Conservation (phyloP, 1,140 invertebrate genomes). For the Stegodyphus mimosarum region DNA sequence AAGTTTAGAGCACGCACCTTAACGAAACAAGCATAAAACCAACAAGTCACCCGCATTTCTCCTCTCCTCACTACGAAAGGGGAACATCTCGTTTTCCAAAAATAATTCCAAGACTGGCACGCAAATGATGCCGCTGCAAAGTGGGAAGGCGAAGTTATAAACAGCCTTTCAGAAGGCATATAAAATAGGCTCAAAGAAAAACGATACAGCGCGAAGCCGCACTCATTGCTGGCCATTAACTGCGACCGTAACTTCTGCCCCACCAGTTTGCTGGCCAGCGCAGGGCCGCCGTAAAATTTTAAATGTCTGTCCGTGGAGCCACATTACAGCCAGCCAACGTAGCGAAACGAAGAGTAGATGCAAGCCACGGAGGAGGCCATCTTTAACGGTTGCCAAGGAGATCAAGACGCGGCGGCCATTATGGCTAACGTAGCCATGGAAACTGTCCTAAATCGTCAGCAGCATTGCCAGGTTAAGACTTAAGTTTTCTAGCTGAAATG, state of each 20-base stretch:
- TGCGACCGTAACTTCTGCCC: neutral
- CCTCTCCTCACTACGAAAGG: too few relatives aligned
- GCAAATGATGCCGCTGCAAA: neutral
- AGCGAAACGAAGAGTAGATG: neutral
- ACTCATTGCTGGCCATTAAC: neutral
- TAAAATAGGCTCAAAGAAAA: neutral
- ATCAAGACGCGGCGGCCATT: neutral
- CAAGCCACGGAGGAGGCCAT: neutral
- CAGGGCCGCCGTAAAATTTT: neutral
- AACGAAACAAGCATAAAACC: too few relatives aligned
- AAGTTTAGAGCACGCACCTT: too few relatives aligned
- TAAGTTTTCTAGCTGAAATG: neutral
- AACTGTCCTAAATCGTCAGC: neutral
- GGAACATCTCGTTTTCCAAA: too few relatives aligned
- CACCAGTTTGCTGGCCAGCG: neutral
- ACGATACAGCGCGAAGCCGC: neutral
- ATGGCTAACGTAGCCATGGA: neutral
- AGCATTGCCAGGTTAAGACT: neutral
- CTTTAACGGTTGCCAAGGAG: conserved; percentile 1
- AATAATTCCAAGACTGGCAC: neutral
- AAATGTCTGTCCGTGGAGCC: neutral
- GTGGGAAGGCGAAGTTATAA: too few relatives aligned
- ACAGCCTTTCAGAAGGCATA: too few relatives aligned
- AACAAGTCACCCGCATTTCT: too few relatives aligned
- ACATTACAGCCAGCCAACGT: neutral